Conservation (phyloP, 2,888 invertebrate species). For the Timema podura region DNA sequence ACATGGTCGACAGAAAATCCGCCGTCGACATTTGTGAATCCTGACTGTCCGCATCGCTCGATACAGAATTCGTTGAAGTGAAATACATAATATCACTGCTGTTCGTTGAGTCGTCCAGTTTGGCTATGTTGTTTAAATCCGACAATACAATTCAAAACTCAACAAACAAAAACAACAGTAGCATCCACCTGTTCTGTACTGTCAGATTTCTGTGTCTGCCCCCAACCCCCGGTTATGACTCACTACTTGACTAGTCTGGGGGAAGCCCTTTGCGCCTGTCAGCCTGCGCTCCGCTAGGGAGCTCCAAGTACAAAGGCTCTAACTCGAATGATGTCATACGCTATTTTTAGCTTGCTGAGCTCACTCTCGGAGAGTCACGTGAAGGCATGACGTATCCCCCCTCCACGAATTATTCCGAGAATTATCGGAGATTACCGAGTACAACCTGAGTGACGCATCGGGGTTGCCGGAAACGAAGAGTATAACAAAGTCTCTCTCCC, state of each 20-base stretch:
- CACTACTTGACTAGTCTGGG: slow-evolving; percentile 22
- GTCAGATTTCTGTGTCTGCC: not conserved
- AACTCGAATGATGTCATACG: slow-evolving; percentile 27
- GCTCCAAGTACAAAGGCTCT: not conserved
- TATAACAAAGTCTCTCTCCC: not conserved
- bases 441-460: slow-evolving; percentile 23
- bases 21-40: slow-evolving; percentile 18
- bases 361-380: slow-evolving; percentile 26
- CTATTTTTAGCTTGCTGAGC: slow-evolving; percentile 27
- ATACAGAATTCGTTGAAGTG: slow-evolving; percentile 2
- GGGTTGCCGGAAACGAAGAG: slow-evolving; percentile 28
- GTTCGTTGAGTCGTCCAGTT: not conserved
- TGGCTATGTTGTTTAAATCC: not conserved
- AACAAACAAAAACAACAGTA: not conserved
- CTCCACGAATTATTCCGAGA: slow-evolving; percentile 12
- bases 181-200: not conserved
- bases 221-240: slow-evolving; percentile 16
- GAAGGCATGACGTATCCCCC: not conserved
- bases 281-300: slow-evolving; percentile 12
- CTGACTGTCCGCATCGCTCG: slow-evolving; percentile 20
- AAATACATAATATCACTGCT: slow-evolving; percentile 5
- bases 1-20: slow-evolving; percentile 12
- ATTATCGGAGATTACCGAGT: slow-evolving; percentile 23
- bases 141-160: not conserved
- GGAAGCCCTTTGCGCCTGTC: slow-evolving; percentile 22